Conservation (phyloP, 2,797 vertebrate genomes). For the Pantherophis alleghaniensis region DNA sequence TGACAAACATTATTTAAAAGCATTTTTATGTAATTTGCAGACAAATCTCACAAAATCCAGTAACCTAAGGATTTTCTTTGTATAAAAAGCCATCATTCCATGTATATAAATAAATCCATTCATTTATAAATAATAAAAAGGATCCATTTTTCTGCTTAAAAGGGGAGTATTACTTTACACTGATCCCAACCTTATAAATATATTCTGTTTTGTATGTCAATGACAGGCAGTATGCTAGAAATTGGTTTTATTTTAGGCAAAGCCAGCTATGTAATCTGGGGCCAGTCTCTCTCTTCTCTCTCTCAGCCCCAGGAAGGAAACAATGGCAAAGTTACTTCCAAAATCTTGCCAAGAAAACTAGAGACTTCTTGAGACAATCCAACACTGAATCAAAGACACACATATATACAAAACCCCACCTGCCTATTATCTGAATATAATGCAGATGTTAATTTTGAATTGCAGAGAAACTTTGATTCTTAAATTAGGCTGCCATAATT, state of each 20-base stretch:
- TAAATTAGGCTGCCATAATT: background rate
- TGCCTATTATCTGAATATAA: background rate
- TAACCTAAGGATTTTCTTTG: background rate
- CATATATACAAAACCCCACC: background rate
- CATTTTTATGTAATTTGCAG: background rate
- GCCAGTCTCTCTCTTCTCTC: background rate
- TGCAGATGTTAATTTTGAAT: background rate
- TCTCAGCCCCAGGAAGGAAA: background rate
- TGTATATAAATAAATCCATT: background rate
- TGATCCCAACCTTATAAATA: background rate
- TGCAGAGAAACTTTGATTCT: background rate
- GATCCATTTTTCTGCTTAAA: background rate
- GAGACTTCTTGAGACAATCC: background rate
- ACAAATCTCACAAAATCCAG: background rate
- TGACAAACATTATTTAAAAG: background rate
- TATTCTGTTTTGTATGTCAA: background rate
- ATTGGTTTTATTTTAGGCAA: background rate
- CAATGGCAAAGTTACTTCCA: background rate
- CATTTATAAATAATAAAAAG: background rate
- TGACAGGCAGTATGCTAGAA: background rate
- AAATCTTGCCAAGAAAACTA: background rate
- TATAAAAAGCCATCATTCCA: background rate
- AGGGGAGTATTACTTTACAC: background rate
- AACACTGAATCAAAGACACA: background rate
- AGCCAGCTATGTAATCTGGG: background rate